phyloP scores from a whole-genome alignment of 2,113 vertebrate species.

The Catagonus wagneri region DNA sequence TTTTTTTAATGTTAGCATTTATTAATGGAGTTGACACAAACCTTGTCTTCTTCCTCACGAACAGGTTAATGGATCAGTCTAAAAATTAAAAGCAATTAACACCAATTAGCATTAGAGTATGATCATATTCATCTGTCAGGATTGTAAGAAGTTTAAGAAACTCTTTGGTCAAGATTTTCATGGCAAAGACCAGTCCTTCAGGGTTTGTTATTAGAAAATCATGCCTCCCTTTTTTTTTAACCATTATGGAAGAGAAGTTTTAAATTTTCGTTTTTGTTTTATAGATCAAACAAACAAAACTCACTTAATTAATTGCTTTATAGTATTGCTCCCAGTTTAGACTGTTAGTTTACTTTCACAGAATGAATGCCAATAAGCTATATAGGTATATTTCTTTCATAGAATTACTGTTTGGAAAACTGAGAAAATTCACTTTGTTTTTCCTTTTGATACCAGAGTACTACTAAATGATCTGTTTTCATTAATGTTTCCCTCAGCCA shows the following conservation, averaged over 20 bases:
- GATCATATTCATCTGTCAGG: neutral
- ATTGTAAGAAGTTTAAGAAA: slow-evolving; percentile 48
- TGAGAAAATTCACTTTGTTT: slow-evolving; percentile 43
- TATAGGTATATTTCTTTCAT: neutral
- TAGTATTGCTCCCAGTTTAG: neutral
- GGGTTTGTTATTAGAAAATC: neutral
- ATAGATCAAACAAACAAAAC: neutral
- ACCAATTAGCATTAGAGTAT: neutral
- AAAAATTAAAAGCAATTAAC: slow-evolving; percentile 49
- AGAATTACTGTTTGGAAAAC: neutral
- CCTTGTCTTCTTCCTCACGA: neutral
- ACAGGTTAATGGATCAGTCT: slow-evolving; percentile 1
- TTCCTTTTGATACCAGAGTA: neutral
- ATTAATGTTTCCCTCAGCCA: neutral
- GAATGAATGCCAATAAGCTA: neutral
- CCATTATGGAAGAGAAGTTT: neutral
- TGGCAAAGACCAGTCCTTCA: neutral
- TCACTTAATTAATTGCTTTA: neutral
- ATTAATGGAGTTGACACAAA: neutral
- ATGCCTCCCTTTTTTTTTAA: neutral
- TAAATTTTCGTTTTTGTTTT: neutral
- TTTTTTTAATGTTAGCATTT: neutral
- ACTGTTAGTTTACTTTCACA: slow-evolving; percentile 1
- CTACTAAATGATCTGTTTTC: neutral
- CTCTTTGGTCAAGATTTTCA: neutral